Percentiles rank a stretch among this genome's conserved stretches.
phyloP scores from a whole-genome alignment of 1,140 invertebrate species.

The Daktulosphaira vitifoliae region DNA sequence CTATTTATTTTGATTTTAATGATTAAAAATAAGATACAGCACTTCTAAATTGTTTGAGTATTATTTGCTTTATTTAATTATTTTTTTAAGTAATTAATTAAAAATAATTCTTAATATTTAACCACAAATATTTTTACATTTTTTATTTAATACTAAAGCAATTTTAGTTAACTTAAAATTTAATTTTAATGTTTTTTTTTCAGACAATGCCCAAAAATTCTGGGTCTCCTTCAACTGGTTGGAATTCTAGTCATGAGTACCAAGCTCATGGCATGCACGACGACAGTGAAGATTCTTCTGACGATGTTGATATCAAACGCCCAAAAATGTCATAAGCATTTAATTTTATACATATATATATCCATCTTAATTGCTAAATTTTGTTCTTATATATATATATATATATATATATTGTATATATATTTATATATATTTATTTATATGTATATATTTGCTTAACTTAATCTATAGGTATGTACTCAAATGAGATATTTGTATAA shows the following conservation, averaged over 20 bases:
- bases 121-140: too few relatives aligned
- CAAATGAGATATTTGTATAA: not conserved
- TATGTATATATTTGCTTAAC: constrained; percentile 12
- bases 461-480: constrained; percentile 13
- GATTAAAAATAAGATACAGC: too few relatives aligned
- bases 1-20: too few relatives aligned
- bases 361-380: constrained; percentile 25
- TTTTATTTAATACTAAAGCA: too few relatives aligned
- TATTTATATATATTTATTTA: too few relatives aligned
- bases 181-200: too few relatives aligned
- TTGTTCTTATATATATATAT: constrained; percentile 13
- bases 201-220: constrained; percentile 27
- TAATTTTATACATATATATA: not conserved
- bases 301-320: constrained; percentile 25
- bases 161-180: too few relatives aligned
- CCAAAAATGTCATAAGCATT: constrained; percentile 30
- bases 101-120: too few relatives aligned
- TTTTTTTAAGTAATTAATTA: too few relatives aligned
- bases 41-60: too few relatives aligned
- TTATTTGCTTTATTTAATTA: too few relatives aligned
- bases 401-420: too few relatives aligned
- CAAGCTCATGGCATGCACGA: constrained; percentile 24
- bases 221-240: constrained; percentile 24
- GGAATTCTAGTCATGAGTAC: constrained; percentile 28
- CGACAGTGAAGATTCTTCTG: constrained; percentile 21